Conservation (phyloP, 2,113 vertebrate species). For the Sphyrna mokarran region DNA sequence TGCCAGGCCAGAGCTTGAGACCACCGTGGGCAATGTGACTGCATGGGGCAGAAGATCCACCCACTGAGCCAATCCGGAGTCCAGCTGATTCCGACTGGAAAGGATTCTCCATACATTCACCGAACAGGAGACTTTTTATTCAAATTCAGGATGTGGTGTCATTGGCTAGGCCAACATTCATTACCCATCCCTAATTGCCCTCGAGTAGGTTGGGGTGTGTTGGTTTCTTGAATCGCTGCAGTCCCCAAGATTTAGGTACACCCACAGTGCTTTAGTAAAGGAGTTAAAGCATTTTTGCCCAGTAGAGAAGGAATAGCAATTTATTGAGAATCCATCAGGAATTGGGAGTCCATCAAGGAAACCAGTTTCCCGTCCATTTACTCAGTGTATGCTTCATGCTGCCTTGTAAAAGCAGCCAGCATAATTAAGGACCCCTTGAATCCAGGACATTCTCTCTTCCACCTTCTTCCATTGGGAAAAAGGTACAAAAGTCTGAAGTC, state of each 20-base stretch:
- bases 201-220: background rate
- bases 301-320: background rate
- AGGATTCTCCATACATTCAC: background rate
- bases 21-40: background rate
- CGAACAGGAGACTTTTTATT: background rate
- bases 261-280: background rate
- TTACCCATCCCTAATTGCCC: background rate
- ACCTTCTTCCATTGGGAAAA: no score
- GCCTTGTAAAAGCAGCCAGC: no score
- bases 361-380: no score
- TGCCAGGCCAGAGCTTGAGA: background rate
- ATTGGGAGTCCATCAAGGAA: no score
- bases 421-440: no score
- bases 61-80: background rate
- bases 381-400: no score
- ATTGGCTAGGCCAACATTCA: background rate
- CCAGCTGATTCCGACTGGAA: background rate
- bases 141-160: background rate
- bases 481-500: no score
- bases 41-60: background rate
- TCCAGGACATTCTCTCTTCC: no score
- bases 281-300: background rate
- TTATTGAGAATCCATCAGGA: background rate
- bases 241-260: background rate
- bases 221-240: background rate